These are phyloP conservation scores for Gobius niger DNA, from an alignment of 2,113 vertebrate species.

Conservation along the genomic window DNA sequence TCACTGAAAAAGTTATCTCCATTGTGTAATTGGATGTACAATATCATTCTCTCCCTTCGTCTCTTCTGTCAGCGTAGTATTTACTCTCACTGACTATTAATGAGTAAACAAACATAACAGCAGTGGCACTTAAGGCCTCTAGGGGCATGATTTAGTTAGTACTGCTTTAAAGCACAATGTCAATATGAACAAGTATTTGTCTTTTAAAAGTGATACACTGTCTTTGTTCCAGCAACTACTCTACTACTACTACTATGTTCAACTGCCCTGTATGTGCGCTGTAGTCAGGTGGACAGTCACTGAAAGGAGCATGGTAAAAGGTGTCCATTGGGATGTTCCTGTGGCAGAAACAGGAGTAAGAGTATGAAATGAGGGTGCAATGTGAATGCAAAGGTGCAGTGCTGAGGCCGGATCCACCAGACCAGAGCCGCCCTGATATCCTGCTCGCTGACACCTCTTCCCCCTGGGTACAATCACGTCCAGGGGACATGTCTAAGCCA, in stretches of 20 bases:
- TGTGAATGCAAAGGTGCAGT: neutral
- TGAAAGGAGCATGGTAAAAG: neutral
- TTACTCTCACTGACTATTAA: no score
- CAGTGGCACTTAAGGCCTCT: no score
- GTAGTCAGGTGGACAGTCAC: neutral
- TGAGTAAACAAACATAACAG: no score
- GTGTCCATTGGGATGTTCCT: neutral
- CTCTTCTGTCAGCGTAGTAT: no score
- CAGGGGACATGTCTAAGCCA: conserved; percentile 63
- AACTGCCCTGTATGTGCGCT: neutral
- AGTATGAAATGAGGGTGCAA: neutral
- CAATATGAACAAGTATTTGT: no score
- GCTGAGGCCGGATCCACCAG: conserved; percentile 20
- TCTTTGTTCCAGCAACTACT: neutral
- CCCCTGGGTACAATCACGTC: conserved; percentile 59
- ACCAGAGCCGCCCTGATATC: conserved; percentile 51
- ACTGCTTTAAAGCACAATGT: no score
- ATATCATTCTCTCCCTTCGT: no score
- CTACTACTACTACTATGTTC: no score
- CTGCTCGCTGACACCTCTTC: conserved; percentile 59
- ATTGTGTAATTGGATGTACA: no score
- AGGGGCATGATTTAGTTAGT: no score
- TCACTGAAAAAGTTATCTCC: no score
- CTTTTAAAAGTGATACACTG: no score
- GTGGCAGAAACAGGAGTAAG: neutral